Evolutionary conservation across 2,888 invertebrate genomes (phyloP).

Genomic region (Pollenia labialis): DNA sequence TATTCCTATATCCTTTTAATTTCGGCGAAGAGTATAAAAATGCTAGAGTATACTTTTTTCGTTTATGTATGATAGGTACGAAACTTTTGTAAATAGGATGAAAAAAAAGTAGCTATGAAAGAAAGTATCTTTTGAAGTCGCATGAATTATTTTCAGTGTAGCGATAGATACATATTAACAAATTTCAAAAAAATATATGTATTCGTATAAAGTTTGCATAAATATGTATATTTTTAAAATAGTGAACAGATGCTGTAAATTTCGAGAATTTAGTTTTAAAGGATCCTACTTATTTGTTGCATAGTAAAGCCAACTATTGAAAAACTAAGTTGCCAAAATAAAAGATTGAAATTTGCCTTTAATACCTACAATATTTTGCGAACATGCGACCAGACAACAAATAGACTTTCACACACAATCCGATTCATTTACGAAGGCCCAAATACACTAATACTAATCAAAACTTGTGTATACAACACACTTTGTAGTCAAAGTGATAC

Average conservation of each 20-base stretch:
- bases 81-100: no score
- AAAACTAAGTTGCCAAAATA: neutral
- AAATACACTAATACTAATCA: constrained; percentile 54
- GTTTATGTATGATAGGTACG: no score
- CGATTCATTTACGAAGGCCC: constrained; percentile 53
- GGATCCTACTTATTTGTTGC: no score
- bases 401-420: constrained; percentile 5
- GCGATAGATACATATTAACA: constrained; percentile 4
- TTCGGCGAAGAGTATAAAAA: no score
- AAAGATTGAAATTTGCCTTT: neutral
- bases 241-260: no score
- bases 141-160: no score
- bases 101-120: no score
- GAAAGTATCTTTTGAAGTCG: no score
- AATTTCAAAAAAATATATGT: neutral
- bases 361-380: neutral
- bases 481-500: constrained; percentile 22
- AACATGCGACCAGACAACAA: constrained; percentile 15
- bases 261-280: no score
- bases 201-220: neutral
- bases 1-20: no score
- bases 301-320: neutral
- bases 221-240: neutral
- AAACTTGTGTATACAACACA: constrained; percentile 44
- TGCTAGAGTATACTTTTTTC: no score